A percentile compares a stretch with the other conserved stretches of the same genome.
Conservation (phyloP, 2,888 invertebrate genomes). For the Dysmachus trigonus region DNA sequence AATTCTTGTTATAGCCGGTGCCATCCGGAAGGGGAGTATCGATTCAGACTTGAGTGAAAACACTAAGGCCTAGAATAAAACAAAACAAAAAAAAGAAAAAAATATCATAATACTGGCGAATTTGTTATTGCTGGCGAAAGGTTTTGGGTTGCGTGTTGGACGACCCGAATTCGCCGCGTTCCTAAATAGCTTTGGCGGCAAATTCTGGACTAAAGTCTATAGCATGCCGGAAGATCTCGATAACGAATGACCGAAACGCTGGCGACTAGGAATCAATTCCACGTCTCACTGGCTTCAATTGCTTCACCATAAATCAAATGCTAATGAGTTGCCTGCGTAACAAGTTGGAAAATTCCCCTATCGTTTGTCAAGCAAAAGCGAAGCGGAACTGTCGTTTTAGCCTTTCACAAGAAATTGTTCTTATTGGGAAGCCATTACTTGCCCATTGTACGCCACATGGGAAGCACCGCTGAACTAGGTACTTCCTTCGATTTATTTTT, state of each 20-base stretch:
- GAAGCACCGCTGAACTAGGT: conserved; percentile 11
- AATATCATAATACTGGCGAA: background rate
- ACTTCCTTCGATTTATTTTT: conserved; percentile 28
- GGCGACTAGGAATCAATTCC: conserved; percentile 47
- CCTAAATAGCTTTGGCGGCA: background rate
- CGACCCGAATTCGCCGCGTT: background rate
- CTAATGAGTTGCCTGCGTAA: conserved; percentile 46
- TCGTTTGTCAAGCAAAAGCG: conserved; percentile 43
- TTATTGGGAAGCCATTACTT: conserved; percentile 35
- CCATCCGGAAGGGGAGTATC: conserved; percentile 34
- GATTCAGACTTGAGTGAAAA: conserved; percentile 29
- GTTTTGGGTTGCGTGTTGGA: background rate
- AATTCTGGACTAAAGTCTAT: conserved; percentile 9
- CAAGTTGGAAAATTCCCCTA: conserved; percentile 38
- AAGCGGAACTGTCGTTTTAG: conserved; percentile 43
- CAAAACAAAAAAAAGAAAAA: no score
- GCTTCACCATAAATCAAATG: conserved; percentile 46
- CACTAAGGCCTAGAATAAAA: background rate
- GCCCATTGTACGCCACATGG: background rate
- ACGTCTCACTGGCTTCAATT: conserved; percentile 47
- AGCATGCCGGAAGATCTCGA: conserved; percentile 46
- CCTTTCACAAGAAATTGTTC: conserved; percentile 16
- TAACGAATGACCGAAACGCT: conserved; percentile 47
- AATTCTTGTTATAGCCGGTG: conserved; percentile 34
- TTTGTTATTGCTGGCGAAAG: background rate